These are phyloP conservation scores for Rhynchopsitta pachyrhyncha DNA, from an alignment of 2,113 vertebrate genomes.

Conservation along the genomic window DNA sequence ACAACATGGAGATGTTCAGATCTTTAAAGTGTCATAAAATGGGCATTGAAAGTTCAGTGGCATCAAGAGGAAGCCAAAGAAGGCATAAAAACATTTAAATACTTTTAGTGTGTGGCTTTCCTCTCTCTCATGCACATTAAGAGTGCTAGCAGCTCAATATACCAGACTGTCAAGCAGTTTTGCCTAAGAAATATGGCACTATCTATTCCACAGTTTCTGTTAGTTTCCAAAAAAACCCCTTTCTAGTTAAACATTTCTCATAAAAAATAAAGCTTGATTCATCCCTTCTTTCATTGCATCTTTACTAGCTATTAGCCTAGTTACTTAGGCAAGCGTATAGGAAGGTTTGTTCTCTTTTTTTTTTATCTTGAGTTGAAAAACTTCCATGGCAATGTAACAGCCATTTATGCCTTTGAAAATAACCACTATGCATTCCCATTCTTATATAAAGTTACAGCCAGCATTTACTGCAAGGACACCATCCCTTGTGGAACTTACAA, in stretches of 20 bases:
- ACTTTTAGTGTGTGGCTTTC: not conserved
- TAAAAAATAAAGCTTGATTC: not conserved
- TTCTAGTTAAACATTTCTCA: not conserved
- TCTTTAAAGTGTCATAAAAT: not conserved
- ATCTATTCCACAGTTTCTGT: not conserved
- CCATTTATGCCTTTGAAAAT: not conserved
- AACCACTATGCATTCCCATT: not conserved
- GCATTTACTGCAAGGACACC: not conserved
- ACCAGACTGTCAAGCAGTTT: not conserved
- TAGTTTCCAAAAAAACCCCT: not conserved
- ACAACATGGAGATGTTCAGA: not conserved
- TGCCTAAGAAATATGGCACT: not conserved
- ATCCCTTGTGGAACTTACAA: not conserved
- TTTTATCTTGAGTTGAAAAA: not conserved
- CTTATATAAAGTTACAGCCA: not conserved
- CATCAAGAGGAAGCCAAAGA: not conserved
- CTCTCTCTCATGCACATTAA: not conserved
- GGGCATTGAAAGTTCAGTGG: not conserved
- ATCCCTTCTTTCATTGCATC: not conserved
- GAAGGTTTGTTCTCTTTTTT: not conserved
- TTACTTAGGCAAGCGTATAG: not conserved
- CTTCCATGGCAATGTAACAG: not conserved
- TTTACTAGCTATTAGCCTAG: not conserved
- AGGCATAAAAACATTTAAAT: not conserved
- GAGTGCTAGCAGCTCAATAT: not conserved